phyloP scores from a whole-genome alignment of 2,888 invertebrate species.

The Ophioninae sp. region DNA sequence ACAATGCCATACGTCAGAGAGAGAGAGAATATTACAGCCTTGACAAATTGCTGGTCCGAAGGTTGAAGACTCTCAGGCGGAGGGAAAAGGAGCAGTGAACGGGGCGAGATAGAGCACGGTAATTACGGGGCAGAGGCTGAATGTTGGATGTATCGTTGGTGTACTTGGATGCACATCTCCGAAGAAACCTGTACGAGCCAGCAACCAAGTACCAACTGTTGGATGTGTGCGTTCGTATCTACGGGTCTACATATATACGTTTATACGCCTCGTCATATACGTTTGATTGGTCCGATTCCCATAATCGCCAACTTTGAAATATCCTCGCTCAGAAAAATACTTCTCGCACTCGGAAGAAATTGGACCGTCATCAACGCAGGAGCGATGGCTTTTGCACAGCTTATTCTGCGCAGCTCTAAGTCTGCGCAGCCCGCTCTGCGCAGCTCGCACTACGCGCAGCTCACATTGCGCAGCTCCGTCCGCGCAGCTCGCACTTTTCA shows the following conservation, averaged over 20 bases:
- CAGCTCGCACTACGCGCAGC: too few species aligned
- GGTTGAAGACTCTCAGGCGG: constrained; percentile 70
- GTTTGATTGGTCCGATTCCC: constrained; percentile 42
- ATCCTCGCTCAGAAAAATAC: constrained; percentile 9
- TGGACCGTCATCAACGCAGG: background rate
- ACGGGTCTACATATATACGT: background rate
- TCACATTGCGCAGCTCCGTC: too few species aligned
- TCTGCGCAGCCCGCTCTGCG: too few species aligned
- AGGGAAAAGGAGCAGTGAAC: constrained; percentile 49
- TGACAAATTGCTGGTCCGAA: constrained; percentile 81
- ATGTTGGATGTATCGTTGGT: constrained; percentile 22
- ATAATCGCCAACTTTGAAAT: constrained; percentile 23
- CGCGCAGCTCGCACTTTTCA: too few species aligned
- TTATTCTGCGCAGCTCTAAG: background rate
- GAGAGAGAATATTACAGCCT: constrained; percentile 78
- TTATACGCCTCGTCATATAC: constrained; percentile 10
- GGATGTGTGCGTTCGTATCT: constrained; percentile 9
- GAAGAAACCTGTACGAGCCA: constrained; percentile 23
- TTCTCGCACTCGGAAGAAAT: constrained; percentile 2
- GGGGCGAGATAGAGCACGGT: constrained; percentile 67
- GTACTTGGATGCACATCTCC: constrained; percentile 42
- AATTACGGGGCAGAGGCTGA: constrained; percentile 76
- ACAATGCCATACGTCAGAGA: constrained; percentile 73
- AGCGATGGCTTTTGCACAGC: background rate
- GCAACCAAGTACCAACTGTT: constrained; percentile 3